Conservation (phyloP, 2,113 vertebrate genomes). For the Felis catus region DNA sequence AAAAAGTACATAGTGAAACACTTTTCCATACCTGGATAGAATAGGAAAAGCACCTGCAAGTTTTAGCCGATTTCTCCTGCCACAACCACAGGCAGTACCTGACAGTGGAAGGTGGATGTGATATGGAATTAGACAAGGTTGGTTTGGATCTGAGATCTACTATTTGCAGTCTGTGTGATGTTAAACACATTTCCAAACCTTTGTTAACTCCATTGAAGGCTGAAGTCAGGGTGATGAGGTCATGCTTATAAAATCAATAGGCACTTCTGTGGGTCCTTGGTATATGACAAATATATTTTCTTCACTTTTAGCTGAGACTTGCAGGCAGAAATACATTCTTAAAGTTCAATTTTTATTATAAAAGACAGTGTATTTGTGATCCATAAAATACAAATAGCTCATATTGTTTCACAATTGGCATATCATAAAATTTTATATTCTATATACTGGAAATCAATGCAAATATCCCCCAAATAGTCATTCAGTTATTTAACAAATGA, state of each 20-base stretch:
- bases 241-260: background rate
- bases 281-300: background rate
- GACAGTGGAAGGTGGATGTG: background rate
- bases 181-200: background rate
- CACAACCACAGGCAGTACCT: background rate
- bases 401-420: background rate
- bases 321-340: background rate
- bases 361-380: background rate
- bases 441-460: background rate
- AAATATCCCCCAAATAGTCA: background rate
- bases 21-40: background rate
- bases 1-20: background rate
- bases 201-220: background rate
- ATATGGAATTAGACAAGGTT: background rate
- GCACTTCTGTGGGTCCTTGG: background rate
- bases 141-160: background rate
- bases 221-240: background rate
- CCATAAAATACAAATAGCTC: background rate
- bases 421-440: background rate
- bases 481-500: background rate
- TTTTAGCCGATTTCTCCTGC: background rate
- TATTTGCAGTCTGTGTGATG: rapidly evolving
- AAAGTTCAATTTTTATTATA: background rate
- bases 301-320: background rate
- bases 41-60: background rate